Conservation (phyloP, 2,888 invertebrate genomes). For the Pandemis cinnamomeana region DNA sequence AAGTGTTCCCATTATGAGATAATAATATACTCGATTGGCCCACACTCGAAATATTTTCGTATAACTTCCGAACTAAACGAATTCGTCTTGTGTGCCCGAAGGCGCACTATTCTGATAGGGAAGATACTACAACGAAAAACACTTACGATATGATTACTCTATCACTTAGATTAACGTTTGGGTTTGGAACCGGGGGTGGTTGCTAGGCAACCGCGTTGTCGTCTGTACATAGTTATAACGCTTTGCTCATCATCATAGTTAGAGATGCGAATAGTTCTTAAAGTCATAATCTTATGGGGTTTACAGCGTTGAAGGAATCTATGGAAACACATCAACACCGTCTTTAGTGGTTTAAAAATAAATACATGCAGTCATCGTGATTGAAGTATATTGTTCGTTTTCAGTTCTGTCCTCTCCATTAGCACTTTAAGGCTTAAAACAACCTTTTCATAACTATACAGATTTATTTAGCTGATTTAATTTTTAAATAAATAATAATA, state of each 20-base stretch:
- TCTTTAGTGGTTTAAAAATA: not conserved
- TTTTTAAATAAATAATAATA: slow-evolving; percentile 35
- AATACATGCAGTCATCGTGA: not conserved
- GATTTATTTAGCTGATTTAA: slow-evolving; percentile 15
- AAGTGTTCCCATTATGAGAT: slow-evolving; percentile 79
- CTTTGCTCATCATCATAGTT: slow-evolving; percentile 76
- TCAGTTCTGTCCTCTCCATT: slow-evolving; percentile 26
- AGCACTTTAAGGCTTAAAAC: slow-evolving; percentile 16
- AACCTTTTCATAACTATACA: slow-evolving; percentile 5
- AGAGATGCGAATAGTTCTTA: slow-evolving; percentile 55
- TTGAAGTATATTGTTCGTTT: not conserved
- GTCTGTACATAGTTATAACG: slow-evolving; percentile 56
- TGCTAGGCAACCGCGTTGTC: slow-evolving; percentile 67
- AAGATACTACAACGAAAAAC: slow-evolving; percentile 71
- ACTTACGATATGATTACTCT: slow-evolving; percentile 80
- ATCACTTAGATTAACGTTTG: slow-evolving; percentile 65
- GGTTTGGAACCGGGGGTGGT: slow-evolving; percentile 48
- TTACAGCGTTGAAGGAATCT: not conserved
- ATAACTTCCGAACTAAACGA: slow-evolving; percentile 61
- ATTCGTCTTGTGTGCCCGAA: slow-evolving; percentile 69
- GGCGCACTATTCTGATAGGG: slow-evolving; percentile 64
- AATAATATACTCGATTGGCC: slow-evolving; percentile 78
- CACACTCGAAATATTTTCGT: slow-evolving; percentile 68
- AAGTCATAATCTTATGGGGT: slow-evolving; percentile 17
- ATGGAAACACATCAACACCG: not conserved